Evolutionary conservation across 1,140 invertebrate species (phyloP).

Genomic region (Aphelinus atriplicis): DNA sequence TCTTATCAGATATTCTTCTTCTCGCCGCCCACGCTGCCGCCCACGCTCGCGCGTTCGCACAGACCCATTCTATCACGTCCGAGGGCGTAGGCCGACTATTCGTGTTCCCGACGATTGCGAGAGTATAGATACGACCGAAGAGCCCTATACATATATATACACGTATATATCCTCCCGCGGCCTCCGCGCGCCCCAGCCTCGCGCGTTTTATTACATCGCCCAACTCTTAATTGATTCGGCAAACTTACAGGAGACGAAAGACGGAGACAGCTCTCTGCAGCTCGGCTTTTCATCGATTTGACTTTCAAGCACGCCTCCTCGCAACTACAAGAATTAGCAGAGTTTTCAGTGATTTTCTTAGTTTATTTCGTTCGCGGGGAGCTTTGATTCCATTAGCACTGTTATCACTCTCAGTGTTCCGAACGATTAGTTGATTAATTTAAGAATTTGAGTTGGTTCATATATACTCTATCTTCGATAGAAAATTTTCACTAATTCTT

Average conservation of each 20-base stretch:
- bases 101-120: too few relatives aligned
- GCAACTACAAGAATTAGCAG: conserved; percentile 34
- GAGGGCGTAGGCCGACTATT: conserved; percentile 5
- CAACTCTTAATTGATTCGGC: conserved; percentile 38
- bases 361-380: neutral
- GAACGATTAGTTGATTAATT: conserved; percentile 23
- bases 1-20: conserved; percentile 44
- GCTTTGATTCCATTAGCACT: neutral
- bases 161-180: conserved; percentile 19
- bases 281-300: conserved; percentile 36
- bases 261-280: neutral
- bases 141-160: too few relatives aligned
- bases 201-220: conserved; percentile 35
- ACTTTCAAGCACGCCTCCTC: conserved; percentile 27
- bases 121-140: too few relatives aligned
- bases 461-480: too few relatives aligned
- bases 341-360: conserved; percentile 37
- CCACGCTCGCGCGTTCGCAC: conserved; percentile 34
- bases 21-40: conserved; percentile 22
- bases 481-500: too few relatives aligned
- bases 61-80: neutral
- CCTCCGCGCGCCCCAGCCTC: conserved; percentile 26
- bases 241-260: conserved; percentile 9
- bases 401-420: neutral
- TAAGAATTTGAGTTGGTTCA: too few relatives aligned